Evolutionary conservation across 2,888 invertebrate species (phyloP).

Genomic region (Gastrophysa polygoni): DNA sequence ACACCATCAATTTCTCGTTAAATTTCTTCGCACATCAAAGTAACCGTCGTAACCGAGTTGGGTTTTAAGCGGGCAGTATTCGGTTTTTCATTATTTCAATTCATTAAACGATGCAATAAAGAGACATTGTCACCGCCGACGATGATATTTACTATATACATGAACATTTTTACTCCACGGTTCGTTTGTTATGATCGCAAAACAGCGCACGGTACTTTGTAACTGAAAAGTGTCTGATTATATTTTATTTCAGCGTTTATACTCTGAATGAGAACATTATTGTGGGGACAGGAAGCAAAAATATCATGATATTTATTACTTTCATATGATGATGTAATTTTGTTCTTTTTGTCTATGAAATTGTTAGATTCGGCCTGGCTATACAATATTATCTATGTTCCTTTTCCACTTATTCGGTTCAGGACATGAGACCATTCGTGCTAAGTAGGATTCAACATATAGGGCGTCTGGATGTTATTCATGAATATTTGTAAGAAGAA

Average conservation of each 20-base stretch:
- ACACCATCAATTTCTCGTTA: not conserved
- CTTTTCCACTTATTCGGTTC: too few species aligned
- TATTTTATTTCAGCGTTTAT: conserved; percentile 23
- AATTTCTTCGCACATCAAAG: not conserved
- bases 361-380: too few species aligned
- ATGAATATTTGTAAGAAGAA: too few species aligned
- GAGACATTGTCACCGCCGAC: conserved; percentile 26
- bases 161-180: conserved; percentile 20
- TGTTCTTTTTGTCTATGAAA: too few species aligned
- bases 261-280: too few species aligned
- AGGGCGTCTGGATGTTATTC: too few species aligned
- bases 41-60: not conserved
- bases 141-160: conserved; percentile 26
- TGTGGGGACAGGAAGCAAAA: too few species aligned
- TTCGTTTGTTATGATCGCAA: conserved; percentile 26
- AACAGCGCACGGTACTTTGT: conserved; percentile 19
- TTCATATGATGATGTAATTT: too few species aligned
- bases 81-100: conserved; percentile 36
- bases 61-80: conserved; percentile 14
- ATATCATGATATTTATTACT: not conserved
- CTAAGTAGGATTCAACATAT: too few species aligned
- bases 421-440: too few species aligned
- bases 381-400: too few species aligned
- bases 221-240: conserved; percentile 23
- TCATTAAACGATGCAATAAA: conserved; percentile 33